Evolutionary conservation across 2,797 vertebrate species (phyloP), one percentile per base, ranked within the genome.

Genomic region (Choloepus didactylus): DNA sequence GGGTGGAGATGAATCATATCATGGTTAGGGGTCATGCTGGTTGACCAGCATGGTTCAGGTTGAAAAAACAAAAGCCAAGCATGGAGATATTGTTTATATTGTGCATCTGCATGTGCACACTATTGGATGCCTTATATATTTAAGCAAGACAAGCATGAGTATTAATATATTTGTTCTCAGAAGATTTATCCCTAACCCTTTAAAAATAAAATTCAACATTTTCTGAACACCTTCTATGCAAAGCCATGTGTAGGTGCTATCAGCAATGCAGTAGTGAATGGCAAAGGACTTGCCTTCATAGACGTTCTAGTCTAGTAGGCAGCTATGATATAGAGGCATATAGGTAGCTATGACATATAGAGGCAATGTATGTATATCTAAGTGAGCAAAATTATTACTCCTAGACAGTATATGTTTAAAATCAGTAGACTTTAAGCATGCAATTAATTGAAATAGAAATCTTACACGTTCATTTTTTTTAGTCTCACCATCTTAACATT

Each of bases 391-490:
- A 85, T 25, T 70, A 79, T 90, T 79, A 81, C 89, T 87, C 18
- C 7, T 69, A 31, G 14, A 51, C 3, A 29, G 1, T 31, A 25
- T 44, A 35, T 38, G 80, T 54, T 27, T n/a, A 76, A 76, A 92
- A 91, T 88, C 46, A 79, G 9, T n/a, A 85, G 41, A 60, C 2
- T 69, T 2, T 85, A 95, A 85, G 18, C 4, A 29, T 87, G 31
- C 14, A 66, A 70, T 49, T 95, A 84, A 91, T 59, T 87, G 21
- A 91, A 93, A 41, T 56, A 76, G 9, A 21, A 91, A 81, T 54
- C 16, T 41, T 91, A 2, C 1, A 86, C 83, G 76, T 92, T 69
- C 75, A 41, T 66, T 73, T 41, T 87, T 95, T 87, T 95, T 84
- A 70, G 5, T 93, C n/a, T 84, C 16, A 27, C 4, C 29, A 86